Evolutionary conservation across 2,113 vertebrate genomes (phyloP).

Genomic region (Nannospalax galili): DNA sequence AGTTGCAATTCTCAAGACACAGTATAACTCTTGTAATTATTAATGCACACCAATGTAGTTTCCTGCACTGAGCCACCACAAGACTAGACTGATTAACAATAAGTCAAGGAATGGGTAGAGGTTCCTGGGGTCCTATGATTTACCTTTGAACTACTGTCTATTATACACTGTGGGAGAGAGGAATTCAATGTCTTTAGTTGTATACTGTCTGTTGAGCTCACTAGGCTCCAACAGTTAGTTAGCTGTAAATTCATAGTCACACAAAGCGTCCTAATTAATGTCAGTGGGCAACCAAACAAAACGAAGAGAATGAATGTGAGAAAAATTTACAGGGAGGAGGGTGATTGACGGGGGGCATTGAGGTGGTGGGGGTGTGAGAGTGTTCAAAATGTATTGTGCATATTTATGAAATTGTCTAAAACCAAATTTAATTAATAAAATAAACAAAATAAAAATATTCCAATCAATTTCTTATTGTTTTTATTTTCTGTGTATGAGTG

Average conservation of each 20-base stretch:
- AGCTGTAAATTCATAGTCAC: neutral
- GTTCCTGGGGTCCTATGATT: neutral
- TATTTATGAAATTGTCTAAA: neutral
- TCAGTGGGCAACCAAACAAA: neutral
- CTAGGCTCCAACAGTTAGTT: neutral
- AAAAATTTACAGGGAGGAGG: too few species aligned
- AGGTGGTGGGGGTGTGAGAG: neutral
- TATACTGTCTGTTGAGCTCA: neutral
- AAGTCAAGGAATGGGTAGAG: neutral
- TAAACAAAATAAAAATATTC: neutral
- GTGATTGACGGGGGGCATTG: neutral
- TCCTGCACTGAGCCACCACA: neutral
- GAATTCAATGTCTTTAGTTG: neutral
- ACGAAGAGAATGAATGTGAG: neutral
- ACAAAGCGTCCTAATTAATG: neutral
- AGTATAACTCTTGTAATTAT: neutral
- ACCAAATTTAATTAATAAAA: neutral
- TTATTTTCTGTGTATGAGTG: too few species aligned
- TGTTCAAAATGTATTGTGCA: neutral
- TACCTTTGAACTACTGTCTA: neutral
- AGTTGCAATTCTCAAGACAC: neutral
- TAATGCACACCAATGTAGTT: neutral
- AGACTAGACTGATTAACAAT: too few species aligned
- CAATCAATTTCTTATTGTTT: neutral
- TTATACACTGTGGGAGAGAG: neutral